Conservation (phyloP, 2,888 invertebrate genomes). For the Blomia tropicalis region DNA sequence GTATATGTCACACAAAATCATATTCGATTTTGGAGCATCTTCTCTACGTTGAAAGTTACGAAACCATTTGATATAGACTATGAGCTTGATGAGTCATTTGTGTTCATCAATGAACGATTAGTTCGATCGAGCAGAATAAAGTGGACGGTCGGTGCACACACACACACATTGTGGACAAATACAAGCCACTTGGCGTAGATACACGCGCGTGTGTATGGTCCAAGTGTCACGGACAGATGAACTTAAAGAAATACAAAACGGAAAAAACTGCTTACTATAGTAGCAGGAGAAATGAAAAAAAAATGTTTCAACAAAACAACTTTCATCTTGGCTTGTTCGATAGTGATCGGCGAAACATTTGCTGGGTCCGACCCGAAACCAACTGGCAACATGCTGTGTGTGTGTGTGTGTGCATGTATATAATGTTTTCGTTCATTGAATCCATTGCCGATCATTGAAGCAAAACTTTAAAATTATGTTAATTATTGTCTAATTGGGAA, state of each 20-base stretch:
- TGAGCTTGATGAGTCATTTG: slow-evolving; percentile 10
- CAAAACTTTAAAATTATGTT: slow-evolving; percentile 12
- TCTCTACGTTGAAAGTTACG: too few relatives aligned
- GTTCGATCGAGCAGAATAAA: slow-evolving; percentile 1
- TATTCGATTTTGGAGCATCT: too few relatives aligned
- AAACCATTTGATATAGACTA: too few relatives aligned
- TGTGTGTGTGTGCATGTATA: neutral
- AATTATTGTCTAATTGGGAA: slow-evolving; percentile 8
- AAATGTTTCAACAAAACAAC: too few relatives aligned
- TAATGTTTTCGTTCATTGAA: too few relatives aligned
- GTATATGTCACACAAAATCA: too few relatives aligned
- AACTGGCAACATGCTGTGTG: slow-evolving; percentile 8
- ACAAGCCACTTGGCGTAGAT: neutral
- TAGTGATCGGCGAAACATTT: too few relatives aligned
- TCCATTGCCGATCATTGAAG: slow-evolving; percentile 1
- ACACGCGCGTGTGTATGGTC: neutral
- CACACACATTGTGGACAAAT: too few relatives aligned
- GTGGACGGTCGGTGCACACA: slow-evolving; percentile 1
- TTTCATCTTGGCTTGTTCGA: too few relatives aligned
- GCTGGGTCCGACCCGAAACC: too few relatives aligned
- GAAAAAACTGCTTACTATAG: too few relatives aligned
- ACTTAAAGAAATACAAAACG: neutral
- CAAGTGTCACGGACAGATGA: neutral
- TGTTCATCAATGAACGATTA: neutral
- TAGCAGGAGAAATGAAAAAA: too few relatives aligned